Conservation (phyloP, 1,140 invertebrate genomes). For the Atta texana region DNA sequence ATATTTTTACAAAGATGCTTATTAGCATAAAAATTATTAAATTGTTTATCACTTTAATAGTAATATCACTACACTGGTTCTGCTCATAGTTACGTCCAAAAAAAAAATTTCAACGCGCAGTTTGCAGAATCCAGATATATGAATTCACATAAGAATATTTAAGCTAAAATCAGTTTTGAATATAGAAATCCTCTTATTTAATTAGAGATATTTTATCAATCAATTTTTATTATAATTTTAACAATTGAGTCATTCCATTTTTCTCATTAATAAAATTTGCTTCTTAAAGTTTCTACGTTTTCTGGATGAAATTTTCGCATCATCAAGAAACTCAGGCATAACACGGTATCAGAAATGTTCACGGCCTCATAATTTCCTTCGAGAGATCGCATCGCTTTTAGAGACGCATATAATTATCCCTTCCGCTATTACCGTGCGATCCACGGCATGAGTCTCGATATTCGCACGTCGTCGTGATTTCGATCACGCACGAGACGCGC, state of each 20-base stretch:
- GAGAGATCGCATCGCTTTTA: slow-evolving; percentile 37
- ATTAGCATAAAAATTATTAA: too few relatives aligned
- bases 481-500: slow-evolving; percentile 65
- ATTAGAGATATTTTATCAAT: neutral
- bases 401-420: slow-evolving; percentile 65
- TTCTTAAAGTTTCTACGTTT: neutral
- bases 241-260: neutral
- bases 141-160: too few relatives aligned
- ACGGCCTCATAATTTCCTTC: neutral
- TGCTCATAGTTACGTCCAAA: too few relatives aligned
- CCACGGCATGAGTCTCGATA: slow-evolving; percentile 23
- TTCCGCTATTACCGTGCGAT: slow-evolving; percentile 62
- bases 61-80: too few relatives aligned
- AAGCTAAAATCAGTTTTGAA: too few relatives aligned
- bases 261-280: neutral
- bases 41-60: too few relatives aligned
- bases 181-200: too few relatives aligned
- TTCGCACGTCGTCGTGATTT: slow-evolving; percentile 66
- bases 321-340: slow-evolving; percentile 1
- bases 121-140: too few relatives aligned
- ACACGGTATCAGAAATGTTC: slow-evolving; percentile 9
- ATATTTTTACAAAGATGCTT: too few relatives aligned
- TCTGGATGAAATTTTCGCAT: neutral
- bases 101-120: too few relatives aligned
- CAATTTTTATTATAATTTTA: neutral